Conservation (phyloP, 2,888 invertebrate genomes). For the Oligia strigilis region DNA sequence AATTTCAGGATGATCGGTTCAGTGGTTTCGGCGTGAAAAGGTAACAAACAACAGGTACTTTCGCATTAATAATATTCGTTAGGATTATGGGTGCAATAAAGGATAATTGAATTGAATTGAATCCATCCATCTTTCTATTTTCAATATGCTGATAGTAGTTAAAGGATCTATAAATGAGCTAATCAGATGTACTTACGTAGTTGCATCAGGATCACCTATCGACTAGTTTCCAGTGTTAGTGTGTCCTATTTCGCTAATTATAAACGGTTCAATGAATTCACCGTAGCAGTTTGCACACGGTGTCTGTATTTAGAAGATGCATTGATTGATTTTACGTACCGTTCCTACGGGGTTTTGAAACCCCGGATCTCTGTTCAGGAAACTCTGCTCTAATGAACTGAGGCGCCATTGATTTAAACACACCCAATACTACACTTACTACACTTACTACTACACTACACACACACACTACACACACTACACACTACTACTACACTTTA, state of each 20-base stretch:
- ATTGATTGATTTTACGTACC: neutral
- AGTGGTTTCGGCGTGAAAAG: too few relatives aligned
- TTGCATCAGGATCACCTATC: neutral
- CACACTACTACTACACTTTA: too few relatives aligned
- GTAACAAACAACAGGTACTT: too few relatives aligned
- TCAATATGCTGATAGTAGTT: too few relatives aligned
- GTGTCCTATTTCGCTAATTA: slow-evolving; percentile 45
- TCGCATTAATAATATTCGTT: too few relatives aligned
- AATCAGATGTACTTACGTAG: neutral
- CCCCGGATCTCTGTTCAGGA: too few relatives aligned
- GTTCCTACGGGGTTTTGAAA: neutral
- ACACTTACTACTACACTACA: too few relatives aligned
- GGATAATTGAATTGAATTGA: neutral
- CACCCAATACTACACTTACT: neutral
- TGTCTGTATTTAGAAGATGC: slow-evolving; percentile 22
- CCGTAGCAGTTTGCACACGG: neutral
- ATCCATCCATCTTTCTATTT: neutral
- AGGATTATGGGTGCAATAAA: too few relatives aligned
- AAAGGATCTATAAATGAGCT: neutral
- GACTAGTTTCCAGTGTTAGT: slow-evolving; percentile 13
- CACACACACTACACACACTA: too few relatives aligned
- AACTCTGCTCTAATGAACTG: neutral
- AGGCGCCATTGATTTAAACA: neutral
- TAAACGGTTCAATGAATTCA: slow-evolving; percentile 31
- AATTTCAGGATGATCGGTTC: too few relatives aligned